phyloP scores from a whole-genome alignment of 2,888 invertebrate species.

The Ethmia dodecea region DNA sequence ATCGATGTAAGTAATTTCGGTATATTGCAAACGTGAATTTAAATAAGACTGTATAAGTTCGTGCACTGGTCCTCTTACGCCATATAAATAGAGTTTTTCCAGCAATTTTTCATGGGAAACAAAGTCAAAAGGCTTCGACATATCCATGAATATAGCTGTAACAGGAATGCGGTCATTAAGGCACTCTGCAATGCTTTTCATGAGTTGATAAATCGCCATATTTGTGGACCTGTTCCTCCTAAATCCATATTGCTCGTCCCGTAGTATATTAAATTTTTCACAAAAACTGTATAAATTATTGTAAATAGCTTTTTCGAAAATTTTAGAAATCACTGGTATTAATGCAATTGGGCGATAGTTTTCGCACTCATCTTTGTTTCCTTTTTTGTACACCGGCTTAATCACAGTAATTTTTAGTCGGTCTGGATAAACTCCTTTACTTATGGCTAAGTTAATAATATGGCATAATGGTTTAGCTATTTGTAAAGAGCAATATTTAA shows the following conservation, averaged over 20 bases:
- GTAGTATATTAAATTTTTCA: conserved; percentile 3
- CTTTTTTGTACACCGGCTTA: conserved; percentile 6
- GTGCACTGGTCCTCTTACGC: conserved; percentile 5
- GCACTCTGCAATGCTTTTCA: not conserved
- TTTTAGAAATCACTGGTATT: conserved; percentile 2
- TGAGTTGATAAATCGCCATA: conserved; percentile 5
- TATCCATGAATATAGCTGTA: conserved; percentile 7
- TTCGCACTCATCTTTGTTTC: not conserved
- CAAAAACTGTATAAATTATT: not conserved
- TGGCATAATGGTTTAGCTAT: conserved; percentile 1
- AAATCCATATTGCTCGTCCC: conserved; percentile 5
- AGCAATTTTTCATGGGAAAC: conserved; percentile 4
- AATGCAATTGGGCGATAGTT: conserved; percentile 4
- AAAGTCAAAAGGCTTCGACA: conserved; percentile 11
- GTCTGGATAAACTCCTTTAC: conserved; percentile 2
- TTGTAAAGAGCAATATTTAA: not conserved
- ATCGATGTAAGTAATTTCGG: not conserved
- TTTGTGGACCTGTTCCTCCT: not conserved
- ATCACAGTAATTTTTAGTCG: not conserved
- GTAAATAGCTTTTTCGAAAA: conserved; percentile 3
- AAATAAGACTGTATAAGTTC: not conserved
- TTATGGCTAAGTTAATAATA: conserved; percentile 1
- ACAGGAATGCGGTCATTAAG: conserved; percentile 1
- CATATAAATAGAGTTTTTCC: conserved; percentile 5
- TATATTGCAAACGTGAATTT: not conserved